These are phyloP conservation scores for Alfaro cultratus DNA, from an alignment of 2,797 vertebrate genomes.

Conservation along the genomic window DNA sequence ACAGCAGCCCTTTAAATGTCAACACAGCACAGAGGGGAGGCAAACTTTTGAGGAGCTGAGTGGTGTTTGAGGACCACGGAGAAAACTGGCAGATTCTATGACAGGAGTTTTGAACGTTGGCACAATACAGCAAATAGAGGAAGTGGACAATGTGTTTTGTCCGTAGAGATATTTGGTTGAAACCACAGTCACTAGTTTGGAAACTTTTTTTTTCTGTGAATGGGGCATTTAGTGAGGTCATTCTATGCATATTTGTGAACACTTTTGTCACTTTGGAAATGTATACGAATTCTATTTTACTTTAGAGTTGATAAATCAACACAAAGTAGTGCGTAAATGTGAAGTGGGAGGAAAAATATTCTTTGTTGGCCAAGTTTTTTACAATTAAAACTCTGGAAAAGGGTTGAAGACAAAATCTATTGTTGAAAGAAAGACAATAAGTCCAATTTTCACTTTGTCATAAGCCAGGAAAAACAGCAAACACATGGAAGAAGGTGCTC, in stretches of 20 bases:
- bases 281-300: background rate
- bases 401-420: background rate
- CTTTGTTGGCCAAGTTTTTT: background rate
- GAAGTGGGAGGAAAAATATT: background rate
- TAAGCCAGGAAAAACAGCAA: background rate
- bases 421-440: background rate
- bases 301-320: background rate
- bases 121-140: constrained; percentile 19
- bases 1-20: constrained; percentile 87
- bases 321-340: background rate
- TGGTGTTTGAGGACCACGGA: constrained; percentile 46
- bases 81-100: constrained; percentile 62
- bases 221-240: constrained; percentile 38
- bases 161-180: constrained; percentile 37
- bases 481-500: background rate
- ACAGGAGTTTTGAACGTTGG: constrained; percentile 29
- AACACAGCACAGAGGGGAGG: constrained; percentile 66
- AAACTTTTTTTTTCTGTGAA: constrained; percentile 33
- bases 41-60: constrained; percentile 43
- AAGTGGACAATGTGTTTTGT: constrained; percentile 28
- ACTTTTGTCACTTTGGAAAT: background rate
- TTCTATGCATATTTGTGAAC: constrained; percentile 45
- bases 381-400: background rate
- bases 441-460: background rate
- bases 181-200: constrained; percentile 32